A percentile compares a stretch with the other conserved stretches of the same genome.
These are phyloP conservation scores for Sciaenops ocellatus DNA, from an alignment of 2,797 vertebrate species.

Conservation along the genomic window DNA sequence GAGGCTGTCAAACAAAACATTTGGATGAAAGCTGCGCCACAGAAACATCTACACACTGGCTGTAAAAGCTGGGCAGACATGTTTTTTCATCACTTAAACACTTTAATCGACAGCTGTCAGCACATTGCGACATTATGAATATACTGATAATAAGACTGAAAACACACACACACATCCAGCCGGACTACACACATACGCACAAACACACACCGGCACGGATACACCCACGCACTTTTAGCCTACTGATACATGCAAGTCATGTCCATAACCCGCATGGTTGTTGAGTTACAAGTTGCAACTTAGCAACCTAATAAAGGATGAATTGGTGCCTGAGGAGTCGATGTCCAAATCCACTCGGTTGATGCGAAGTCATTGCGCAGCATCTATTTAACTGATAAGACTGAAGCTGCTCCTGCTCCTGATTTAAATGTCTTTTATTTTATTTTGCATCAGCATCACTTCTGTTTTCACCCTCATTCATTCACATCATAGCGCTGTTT, in stretches of 20 bases:
- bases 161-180: conserved; percentile 33
- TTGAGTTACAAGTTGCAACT: conserved; percentile 65
- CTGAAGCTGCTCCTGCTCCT: conserved; percentile 1
- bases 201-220: conserved; percentile 70
- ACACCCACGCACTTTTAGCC: conserved; percentile 81
- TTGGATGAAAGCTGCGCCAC: conserved; percentile 76
- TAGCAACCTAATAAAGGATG: conserved; percentile 49
- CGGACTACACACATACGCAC: conserved; percentile 34
- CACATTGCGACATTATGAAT: conserved; percentile 35
- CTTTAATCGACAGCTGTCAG: conserved; percentile 36
- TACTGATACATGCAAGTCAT: conserved; percentile 79
- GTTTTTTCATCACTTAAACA: conserved; percentile 22
- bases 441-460: conserved; percentile 24
- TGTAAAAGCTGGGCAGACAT: conserved; percentile 15
- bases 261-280: conserved; percentile 69
- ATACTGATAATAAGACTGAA: conserved; percentile 33
- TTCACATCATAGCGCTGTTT: conserved; percentile 25
- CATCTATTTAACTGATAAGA: conserved; percentile 47
- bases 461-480: conserved; percentile 1
- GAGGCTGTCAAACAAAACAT: conserved; percentile 66
- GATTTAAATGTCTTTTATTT: conserved; percentile 21
- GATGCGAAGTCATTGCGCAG: conserved; percentile 73
- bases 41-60: conserved; percentile 43
- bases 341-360: conserved; percentile 24
- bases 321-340: conserved; percentile 13